Conservation (phyloP, 2,888 invertebrate genomes). For the Anticlea derivata region DNA sequence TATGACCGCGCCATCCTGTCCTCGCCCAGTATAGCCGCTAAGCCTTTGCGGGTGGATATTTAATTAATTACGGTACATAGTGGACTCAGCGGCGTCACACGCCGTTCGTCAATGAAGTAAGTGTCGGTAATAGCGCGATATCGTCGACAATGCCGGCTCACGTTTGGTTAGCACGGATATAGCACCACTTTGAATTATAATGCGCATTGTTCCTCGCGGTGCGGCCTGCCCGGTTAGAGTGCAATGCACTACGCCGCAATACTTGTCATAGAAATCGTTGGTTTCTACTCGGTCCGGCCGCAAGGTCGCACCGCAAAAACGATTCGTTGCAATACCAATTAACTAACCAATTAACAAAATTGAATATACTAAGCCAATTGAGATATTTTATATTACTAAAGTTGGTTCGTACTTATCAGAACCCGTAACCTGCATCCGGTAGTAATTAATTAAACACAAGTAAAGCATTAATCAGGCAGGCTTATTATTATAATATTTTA, state of each 20-base stretch:
- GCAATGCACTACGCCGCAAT: constrained; percentile 79
- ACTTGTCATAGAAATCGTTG: constrained; percentile 76
- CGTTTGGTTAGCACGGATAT: constrained; percentile 77
- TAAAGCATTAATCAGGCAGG: neutral
- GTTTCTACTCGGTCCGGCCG: constrained; percentile 57
- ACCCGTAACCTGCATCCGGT: constrained; percentile 28
- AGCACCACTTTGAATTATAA: constrained; percentile 80
- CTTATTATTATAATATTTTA: too few relatives aligned
- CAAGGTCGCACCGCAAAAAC: constrained; percentile 54
- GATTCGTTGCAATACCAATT: constrained; percentile 41
- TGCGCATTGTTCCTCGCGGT: constrained; percentile 76
- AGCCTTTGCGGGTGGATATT: constrained; percentile 20
- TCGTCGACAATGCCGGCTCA: constrained; percentile 60
- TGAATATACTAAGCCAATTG: constrained; percentile 27
- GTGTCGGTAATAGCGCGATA: constrained; percentile 47
- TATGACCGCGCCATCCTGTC: constrained; percentile 17
- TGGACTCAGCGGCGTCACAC: constrained; percentile 30
- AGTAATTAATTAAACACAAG: constrained; percentile 7
- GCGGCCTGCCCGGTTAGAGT: constrained; percentile 65
- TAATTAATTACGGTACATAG: constrained; percentile 21
- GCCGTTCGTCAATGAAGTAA: constrained; percentile 50
- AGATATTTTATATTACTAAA: constrained; percentile 25
- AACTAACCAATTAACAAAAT: constrained; percentile 35
- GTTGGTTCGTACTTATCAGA: constrained; percentile 19
- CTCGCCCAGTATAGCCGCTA: constrained; percentile 12